Percentiles rank a stretch among this genome's conserved stretches.
Conservation (phyloP, 2,113 vertebrate species). For the Dicaeum eximium region DNA sequence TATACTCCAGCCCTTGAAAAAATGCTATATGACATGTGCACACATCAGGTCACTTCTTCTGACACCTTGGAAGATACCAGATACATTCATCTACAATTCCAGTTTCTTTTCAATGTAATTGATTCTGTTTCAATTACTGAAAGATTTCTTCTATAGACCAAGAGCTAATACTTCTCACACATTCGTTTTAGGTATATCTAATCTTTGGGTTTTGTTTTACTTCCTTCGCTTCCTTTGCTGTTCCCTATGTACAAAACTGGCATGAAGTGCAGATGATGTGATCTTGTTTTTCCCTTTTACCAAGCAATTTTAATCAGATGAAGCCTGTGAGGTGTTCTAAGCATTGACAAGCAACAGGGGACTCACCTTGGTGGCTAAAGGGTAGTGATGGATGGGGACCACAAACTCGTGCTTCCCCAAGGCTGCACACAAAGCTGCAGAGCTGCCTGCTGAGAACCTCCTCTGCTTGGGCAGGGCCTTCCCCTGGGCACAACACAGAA, state of each 20-base stretch:
- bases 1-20: not conserved
- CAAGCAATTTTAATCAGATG: not conserved
- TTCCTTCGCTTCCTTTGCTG: not conserved
- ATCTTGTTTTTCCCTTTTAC: not conserved
- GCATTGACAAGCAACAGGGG: not conserved
- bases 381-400: too few relatives aligned
- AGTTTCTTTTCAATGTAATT: not conserved
- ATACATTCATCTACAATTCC: not conserved
- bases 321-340: not conserved
- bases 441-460: not conserved
- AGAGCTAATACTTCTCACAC: not conserved
- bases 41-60: not conserved
- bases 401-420: not conserved
- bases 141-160: not conserved
- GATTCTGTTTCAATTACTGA: not conserved
- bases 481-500: not conserved
- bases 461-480: not conserved
- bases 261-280: not conserved
- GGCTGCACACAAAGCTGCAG: not conserved
- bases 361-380: not conserved
- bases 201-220: not conserved
- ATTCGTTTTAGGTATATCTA: not conserved
- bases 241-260: not conserved
- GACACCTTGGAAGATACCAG: not conserved
- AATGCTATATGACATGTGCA: rapidly evolving